Evolutionary conservation across 2,888 invertebrate genomes (phyloP), one percentile per base, ranked within the genome.

Genomic region (Xanthostigma xanthostigma): DNA sequence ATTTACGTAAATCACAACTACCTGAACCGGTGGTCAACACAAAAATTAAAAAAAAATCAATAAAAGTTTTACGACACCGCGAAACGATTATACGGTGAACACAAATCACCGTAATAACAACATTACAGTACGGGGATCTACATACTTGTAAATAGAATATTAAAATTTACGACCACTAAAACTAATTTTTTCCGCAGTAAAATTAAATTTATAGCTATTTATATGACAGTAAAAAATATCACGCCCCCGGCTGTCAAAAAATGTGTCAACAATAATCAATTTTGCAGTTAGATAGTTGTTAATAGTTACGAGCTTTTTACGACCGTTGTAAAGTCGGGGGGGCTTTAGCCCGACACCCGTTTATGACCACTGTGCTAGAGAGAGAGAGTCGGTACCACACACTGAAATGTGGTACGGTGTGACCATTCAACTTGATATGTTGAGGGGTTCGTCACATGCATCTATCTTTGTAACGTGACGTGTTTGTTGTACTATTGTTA

Each of bases 211-310:
- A 57, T 53, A 54, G 57, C 55, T 55, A 53, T 42, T 42, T 42
- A 42, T 42, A 42, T 51, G 53, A 53, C 50, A 54, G 54, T 55
- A 58, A 57, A 58, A 60, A 60, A 55, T 56, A 58, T 59, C 59
- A 57, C 61, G 57, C 60, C 59, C 59, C 57, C 57, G 60, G 64
- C 64, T 67, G 64, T 65, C 64, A 68, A 67, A 64, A 67, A 68
- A 71, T 68, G 71, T 72, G 72, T 71, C 70, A 70, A 71, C 71
- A 66, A 65, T 68, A 70, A 72, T 72, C 68, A 69, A 68, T 71
- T 72, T 72, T 71, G 72, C 69, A 38, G 72, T 62, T 59, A 67
- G 68, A 69, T 69, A 68, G 68, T 72, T 72, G 72, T 73, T 73
- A 72, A 72, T 70, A 70, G 70, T 71, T 71, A 73, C 68, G 69